phyloP scores from a whole-genome alignment of 2,113 vertebrate genomes.

The Melanotaenia duboulayi region DNA sequence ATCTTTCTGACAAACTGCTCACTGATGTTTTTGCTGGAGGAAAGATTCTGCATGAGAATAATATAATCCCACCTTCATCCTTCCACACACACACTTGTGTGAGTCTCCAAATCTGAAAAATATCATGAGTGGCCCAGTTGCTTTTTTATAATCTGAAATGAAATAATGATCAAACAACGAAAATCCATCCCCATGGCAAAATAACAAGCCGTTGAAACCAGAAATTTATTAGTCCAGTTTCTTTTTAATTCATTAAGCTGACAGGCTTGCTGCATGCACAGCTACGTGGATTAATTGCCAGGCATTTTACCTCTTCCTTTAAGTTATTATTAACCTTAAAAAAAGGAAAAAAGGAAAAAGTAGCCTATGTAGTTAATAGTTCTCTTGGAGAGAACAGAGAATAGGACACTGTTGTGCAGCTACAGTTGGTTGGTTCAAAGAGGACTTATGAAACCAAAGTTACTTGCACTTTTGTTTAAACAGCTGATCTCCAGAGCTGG shows the following conservation, averaged over 20 bases:
- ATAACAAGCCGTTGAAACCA: conserved; percentile 7
- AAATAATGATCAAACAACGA: conserved; percentile 22
- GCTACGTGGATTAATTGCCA: conserved; percentile 21
- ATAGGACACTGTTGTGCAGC: not conserved
- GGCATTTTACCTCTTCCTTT: not conserved
- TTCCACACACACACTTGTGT: not conserved
- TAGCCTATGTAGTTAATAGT: not conserved
- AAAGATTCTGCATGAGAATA: not conserved
- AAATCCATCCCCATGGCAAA: conserved; percentile 26
- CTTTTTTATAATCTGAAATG: conserved; percentile 26
- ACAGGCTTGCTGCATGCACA: not conserved
- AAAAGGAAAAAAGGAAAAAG: too few species aligned
- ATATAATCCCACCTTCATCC: not conserved
- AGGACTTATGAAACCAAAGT: not conserved
- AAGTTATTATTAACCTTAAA: conserved; percentile 13
- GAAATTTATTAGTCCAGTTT: not conserved
- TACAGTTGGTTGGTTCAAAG: not conserved
- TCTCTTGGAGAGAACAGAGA: not conserved
- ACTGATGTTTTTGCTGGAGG: not conserved
- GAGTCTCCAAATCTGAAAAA: conserved; percentile 12
- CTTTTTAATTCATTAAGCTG: not conserved
- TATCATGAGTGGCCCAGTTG: conserved; percentile 3
- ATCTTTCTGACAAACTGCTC: conserved; percentile 9
- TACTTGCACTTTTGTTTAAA: too few species aligned
- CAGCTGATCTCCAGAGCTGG: not conserved